phyloP scores from a whole-genome alignment of 2,888 invertebrate species.

The Pterostichus madidus region DNA sequence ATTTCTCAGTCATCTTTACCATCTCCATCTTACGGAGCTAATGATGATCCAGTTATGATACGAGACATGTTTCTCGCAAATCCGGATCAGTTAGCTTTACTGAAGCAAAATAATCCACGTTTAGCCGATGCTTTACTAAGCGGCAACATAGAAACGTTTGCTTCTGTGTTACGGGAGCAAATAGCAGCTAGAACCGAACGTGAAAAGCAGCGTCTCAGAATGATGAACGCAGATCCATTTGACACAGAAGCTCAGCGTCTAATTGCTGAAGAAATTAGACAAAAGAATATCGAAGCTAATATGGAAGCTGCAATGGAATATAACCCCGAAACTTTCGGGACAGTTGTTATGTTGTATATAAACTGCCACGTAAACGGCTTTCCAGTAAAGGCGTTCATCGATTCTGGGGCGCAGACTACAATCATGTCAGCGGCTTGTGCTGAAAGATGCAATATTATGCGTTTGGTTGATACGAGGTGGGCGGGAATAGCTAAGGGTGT shows the following conservation, averaged over 20 bases:
- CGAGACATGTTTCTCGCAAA: constrained; percentile 92
- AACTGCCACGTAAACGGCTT: constrained; percentile 98
- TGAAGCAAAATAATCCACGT: constrained; percentile 95
- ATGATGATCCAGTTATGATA: constrained; percentile 91
- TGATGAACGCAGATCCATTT: constrained; percentile 96
- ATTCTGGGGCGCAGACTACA: constrained; percentile 98
- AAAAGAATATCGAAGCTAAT: constrained; percentile 97
- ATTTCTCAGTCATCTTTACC: constrained; percentile 69
- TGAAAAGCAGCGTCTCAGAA: constrained; percentile 89
- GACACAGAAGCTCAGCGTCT: constrained; percentile 96
- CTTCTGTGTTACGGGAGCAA: constrained; percentile 89
- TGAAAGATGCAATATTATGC: constrained; percentile 94
- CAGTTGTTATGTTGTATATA: constrained; percentile 98
- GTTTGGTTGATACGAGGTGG: constrained; percentile 94
- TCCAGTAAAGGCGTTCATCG: constrained; percentile 98
- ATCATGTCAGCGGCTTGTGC: constrained; percentile 99
- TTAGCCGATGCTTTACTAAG: constrained; percentile 94
- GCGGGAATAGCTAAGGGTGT: constrained; percentile 98
- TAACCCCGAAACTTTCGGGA: constrained; percentile 98
- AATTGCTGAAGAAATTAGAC: constrained; percentile 97
- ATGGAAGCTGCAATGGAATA: constrained; percentile 99
- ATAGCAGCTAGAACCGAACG: constrained; percentile 89
- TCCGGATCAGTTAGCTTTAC: constrained; percentile 92
- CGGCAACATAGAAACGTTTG: constrained; percentile 90
- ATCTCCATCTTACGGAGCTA: constrained; percentile 76